These are phyloP conservation scores for Polypterus senegalus DNA, from an alignment of 2,113 vertebrate species.

Conservation along the genomic window DNA sequence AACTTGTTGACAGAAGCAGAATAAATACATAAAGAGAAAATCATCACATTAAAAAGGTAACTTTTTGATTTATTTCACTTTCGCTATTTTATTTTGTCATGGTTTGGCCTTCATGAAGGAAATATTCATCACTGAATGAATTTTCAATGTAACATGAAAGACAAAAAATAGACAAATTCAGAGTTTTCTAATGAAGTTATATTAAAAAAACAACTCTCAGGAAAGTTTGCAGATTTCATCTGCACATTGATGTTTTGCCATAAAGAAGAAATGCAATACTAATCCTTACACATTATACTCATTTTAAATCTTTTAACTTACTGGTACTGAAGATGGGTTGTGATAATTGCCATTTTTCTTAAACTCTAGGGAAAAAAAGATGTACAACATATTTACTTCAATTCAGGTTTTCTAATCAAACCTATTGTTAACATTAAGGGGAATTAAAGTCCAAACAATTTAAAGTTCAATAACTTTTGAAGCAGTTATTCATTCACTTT, in stretches of 20 bases:
- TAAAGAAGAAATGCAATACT: neutral
- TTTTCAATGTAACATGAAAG: neutral
- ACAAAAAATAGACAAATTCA: neutral
- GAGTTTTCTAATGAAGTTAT: neutral
- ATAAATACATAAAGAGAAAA: too few relatives aligned
- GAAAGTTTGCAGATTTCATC: neutral
- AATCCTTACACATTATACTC: neutral
- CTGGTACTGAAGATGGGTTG: slow-evolving; percentile 97
- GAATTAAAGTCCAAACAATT: too few relatives aligned
- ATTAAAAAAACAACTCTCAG: neutral
- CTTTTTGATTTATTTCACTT: too few relatives aligned
- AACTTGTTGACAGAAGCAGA: too few relatives aligned
- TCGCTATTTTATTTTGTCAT: too few relatives aligned
- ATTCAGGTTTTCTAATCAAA: too few relatives aligned
- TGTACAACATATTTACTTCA: slow-evolving; percentile 8
- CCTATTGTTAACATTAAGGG: too few relatives aligned
- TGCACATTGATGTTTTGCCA: neutral
- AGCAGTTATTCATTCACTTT: too few relatives aligned
- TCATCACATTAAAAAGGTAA: too few relatives aligned
- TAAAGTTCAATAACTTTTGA: too few relatives aligned
- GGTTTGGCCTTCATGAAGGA: neutral
- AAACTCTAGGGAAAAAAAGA: slow-evolving; percentile 62
- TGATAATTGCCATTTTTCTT: slow-evolving; percentile 97
- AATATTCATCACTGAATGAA: neutral
- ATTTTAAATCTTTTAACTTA: slow-evolving; percentile 49